Conservation (phyloP, 2,113 vertebrate genomes). For the Indicator maculatus region DNA sequence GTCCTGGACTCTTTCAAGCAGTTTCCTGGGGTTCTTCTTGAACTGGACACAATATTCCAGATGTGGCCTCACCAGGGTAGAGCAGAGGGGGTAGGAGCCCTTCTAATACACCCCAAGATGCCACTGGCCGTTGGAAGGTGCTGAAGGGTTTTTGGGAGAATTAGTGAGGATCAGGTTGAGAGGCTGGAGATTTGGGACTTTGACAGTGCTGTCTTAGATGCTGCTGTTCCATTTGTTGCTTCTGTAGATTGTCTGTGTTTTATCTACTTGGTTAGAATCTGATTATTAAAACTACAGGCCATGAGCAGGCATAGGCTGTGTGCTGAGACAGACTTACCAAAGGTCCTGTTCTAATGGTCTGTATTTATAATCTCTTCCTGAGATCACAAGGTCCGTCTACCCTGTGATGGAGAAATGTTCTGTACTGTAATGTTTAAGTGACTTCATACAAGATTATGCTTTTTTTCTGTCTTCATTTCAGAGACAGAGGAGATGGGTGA, state of each 20-base stretch:
- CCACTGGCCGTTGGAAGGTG: not conserved
- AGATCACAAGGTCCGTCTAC: not conserved
- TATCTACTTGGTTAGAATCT: not conserved
- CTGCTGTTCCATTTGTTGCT: not conserved
- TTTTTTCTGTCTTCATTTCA: slow-evolving; percentile 59
- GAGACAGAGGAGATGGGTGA: slow-evolving; percentile 91
- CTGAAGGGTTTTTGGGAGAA: not conserved
- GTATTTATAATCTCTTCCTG: not conserved
- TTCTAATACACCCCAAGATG: no score
- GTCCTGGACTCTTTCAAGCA: no score
- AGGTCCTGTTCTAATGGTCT: not conserved
- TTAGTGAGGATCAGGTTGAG: not conserved
- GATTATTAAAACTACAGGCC: not conserved
- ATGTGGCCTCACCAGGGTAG: no score
- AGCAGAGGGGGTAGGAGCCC: no score
- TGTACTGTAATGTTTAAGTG: not conserved
- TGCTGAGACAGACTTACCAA: not conserved
- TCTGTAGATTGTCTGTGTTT: not conserved
- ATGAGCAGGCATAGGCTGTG: not conserved
- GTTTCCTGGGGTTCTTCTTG: no score
- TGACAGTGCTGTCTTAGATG: no score
- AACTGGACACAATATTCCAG: no score
- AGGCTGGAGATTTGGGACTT: not conserved
- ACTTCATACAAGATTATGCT: not conserved
- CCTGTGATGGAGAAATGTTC: not conserved